Evolutionary conservation across 1,140 invertebrate genomes (phyloP), one percentile per base, ranked within the genome.

Genomic region (Bursaphelenchus mucronatus): DNA sequence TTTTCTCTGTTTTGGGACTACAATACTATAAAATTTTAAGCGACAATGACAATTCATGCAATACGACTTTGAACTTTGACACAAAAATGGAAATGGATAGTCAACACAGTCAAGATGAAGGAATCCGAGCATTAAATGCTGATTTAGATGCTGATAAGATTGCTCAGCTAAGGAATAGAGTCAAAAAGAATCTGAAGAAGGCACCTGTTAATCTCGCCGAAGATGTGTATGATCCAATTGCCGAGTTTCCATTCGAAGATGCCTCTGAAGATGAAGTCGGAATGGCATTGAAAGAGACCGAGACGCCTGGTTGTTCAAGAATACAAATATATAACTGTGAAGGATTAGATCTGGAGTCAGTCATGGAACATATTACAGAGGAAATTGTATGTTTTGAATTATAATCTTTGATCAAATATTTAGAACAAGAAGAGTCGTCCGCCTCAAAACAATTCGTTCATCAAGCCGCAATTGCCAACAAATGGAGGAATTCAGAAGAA

Each of bases 151-250:
- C 68, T 21, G 72, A 75, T n/a, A 75, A 74, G 47, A 63, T 73
- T 50, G 69, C 69, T 3, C 63, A 64, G 19, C 41, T 73, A n/a
- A 45, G 69, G 58, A 63, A 44, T 11, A 54, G 54, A 43, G 74
- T 76, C 6, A 70, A 73, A 49, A 76, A 76, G 46, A 76, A 76
- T 46, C n/a, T 57, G 6, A 72, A 76, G 45, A 50, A 71, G 40
- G 11, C 39, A 54, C 6, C 9, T 50, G 43, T 52, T 52, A 51
- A 39, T 9, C 46, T 49, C 4, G 46, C 63, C 10, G 21, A 44
- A 13, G 75, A 73, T 15, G 61, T 52, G 10, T 30, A 39, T 11
- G 57, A 59, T 13, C 57, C 43, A 6, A n/a, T 59, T 3, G 57
- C 47, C 8, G 15, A 30, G 17, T 50, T 59, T 13, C 19, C 19